These are phyloP conservation scores for Drosophila acutilabella DNA, from an alignment of 2,888 invertebrate genomes.

Conservation along the genomic window DNA sequence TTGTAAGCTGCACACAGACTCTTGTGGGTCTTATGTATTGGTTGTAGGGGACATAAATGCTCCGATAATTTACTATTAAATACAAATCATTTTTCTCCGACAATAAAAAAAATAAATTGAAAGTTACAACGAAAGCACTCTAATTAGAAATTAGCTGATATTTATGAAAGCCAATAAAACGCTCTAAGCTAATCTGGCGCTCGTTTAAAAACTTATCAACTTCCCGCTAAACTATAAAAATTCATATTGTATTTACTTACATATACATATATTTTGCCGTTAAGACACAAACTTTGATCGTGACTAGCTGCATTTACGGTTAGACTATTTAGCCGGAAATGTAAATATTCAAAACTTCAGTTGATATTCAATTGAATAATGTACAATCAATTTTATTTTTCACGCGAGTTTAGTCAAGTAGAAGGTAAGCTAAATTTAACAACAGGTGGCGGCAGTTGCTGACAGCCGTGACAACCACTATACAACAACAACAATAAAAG, in stretches of 20 bases:
- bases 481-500: conserved; percentile 20
- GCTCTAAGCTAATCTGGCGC: conserved; percentile 24
- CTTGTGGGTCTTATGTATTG: background rate
- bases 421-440: conserved; percentile 30
- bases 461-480: conserved; percentile 16
- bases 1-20: too few relatives aligned
- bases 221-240: conserved; percentile 60
- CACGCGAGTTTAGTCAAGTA: conserved; percentile 28
- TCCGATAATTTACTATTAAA: background rate
- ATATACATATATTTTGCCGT: conserved; percentile 16
- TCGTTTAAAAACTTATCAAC: conserved; percentile 22
- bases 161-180: conserved; percentile 36
- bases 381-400: conserved; percentile 34
- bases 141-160: conserved; percentile 9
- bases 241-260: conserved; percentile 20
- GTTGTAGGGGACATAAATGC: background rate
- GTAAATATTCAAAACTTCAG: conserved; percentile 45
- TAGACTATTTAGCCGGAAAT: conserved; percentile 72
- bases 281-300: conserved; percentile 41
- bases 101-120: background rate
- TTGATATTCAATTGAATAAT: conserved; percentile 33
- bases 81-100: background rate
- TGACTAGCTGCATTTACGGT: conserved; percentile 59
- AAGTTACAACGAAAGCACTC: conserved; percentile 22
- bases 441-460: conserved; percentile 20